Base-by-base conservation (phyloP, 1,140 invertebrate species). In the Brachystomella parvula region DNA sequence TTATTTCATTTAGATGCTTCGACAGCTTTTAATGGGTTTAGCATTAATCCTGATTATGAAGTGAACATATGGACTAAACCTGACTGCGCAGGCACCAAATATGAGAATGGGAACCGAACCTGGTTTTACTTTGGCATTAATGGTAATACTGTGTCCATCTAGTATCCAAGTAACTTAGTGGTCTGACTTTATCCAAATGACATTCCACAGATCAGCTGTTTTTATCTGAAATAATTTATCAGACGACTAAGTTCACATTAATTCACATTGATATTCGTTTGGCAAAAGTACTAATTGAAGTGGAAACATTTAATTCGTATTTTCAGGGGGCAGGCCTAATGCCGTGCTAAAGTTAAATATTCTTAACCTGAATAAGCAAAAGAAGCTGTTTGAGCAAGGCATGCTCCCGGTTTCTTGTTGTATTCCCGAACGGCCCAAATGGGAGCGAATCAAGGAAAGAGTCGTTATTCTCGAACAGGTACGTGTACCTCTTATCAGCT, bases 81-180 rank as follows among this genome's bases (percentile, higher is more conserved):
- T 1, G 93, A 95, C 77, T 93, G 90, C 81, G 84, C 83, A 67
- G 91, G 89, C 31, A 93, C 90, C 15, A 85, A 88, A 74, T 94
- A 85, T 83, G 89, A 94, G 78, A 95, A 94, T 81, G 86, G 85
- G 26, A 94, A 94, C 76, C 83, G 90, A 68, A 92, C 92, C 1
- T 96, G 93, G 93, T 96, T 96, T 80, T 88, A 92, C 76, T 96
- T 96, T 83, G 89, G 89, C n/a, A 79, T 96, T 33, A 83, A 82
- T 77, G 82, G 79, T 80, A 74, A 17, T 32, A 47, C 44, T 62
- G 21, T 61, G 26, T 47, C 2, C 21, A 24, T 12, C 21, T n/a
- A n/a, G n/a, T n/a, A n/a, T n/a, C n/a, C n/a, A n/a, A n/a, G n/a
- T n/a, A n/a, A n/a, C n/a, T n/a, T n/a, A n/a, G n/a, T n/a, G n/a